Evolutionary conservation across 2,797 vertebrate species (phyloP), one percentile per base, ranked within the genome.

Genomic region (Ficedula albicollis): DNA sequence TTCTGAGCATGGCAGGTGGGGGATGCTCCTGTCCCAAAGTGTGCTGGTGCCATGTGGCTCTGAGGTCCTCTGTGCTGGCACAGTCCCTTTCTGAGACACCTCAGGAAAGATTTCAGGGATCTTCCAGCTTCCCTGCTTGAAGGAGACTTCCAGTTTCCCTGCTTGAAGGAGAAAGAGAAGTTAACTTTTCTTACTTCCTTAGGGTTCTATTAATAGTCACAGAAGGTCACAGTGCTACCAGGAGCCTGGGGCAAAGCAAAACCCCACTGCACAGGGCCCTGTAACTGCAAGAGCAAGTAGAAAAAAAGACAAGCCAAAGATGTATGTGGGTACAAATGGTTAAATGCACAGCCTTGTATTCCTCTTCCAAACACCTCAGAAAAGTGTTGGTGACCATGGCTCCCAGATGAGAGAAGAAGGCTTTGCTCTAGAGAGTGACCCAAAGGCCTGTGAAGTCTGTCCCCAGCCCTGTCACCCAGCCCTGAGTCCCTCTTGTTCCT

Each of bases 171-270:
- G 85, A 81, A 92, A 81, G 82, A 93, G 79, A 95, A 95, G 76
- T 86, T 90, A 78, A 92, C 46, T 88, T 96, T 93, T 80, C 67
- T 93, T 92, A 77, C 48, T 39, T 80, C 48, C 93, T 92, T 56
- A 91, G 59, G 41, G 18, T 92, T 93, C 90, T 94, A 82, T 90
- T 93, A 92, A 93, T 92, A 95, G 79, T 32, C 87, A 74, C 77
- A 95, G 73, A 95, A 80, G 68, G 68, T 88, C 0, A 0, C 76
- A 46, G 79, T 52, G 54, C 54, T 77, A 44, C 4, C 4, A 2
- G 62, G 75, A 83, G 60, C 21, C 72, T 74, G 36, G 59, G 11
- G 77, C n/a, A 63, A 81, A 34, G 52, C 51, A 81, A 67, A 87
- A 52, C 23, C 34, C 34, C 30, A 20, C 66, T 78, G 85, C 84